Base-by-base conservation (phyloP, 1,140 invertebrate genomes). In the Leptopilina clavipes region DNA sequence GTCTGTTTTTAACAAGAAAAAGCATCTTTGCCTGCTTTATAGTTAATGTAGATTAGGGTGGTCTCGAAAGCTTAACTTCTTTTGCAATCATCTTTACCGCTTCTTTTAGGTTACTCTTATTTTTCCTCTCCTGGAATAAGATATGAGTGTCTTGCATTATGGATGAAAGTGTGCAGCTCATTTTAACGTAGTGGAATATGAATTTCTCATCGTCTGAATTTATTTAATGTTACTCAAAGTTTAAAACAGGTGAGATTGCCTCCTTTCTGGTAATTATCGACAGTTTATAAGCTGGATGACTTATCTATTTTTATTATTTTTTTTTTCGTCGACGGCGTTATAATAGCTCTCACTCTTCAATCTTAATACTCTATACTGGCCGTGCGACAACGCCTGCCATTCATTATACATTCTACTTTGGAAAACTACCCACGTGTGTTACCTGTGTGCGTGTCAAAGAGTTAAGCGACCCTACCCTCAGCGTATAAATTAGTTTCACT, bases 1-100 rank as follows among this genome's bases (percentile, higher is more conserved):
- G 22, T 31, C 12, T 59, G 56, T 65, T 65, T 31, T 65, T 37
- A 22, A 65, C 19, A 19, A 31, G 25, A 12, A 31, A 65, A 31
- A 31, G 5, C 5, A 65, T 65, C 25, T 31, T 14, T 14, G 31
- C 59, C 2, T 40, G 2, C 25, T 31, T 31, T 37, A n/a, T 12
- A 65, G 22, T 65, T 65, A 65, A 65, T 65, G 59, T 65, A 65
- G 59, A 65, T 65, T 65, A 65, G 59, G 59, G 59, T 65, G 59
- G 59, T 65, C 59, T 31, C 59, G 59, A 65, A 14, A 65, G 22
- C 59, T 31, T 31, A 65, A 37, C 59, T 65, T 65, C 59, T 65
- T 65, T 65, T 65, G 59, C 59, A 65, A 65, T 65, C 59, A 65
- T 65, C 59, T 65, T 37, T 12, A 12, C 25, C 59, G 59, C 22